Evolutionary conservation across 1,140 invertebrate genomes (phyloP), one percentile per base, ranked within the genome.

Genomic region (Hirudo medicinalis): DNA sequence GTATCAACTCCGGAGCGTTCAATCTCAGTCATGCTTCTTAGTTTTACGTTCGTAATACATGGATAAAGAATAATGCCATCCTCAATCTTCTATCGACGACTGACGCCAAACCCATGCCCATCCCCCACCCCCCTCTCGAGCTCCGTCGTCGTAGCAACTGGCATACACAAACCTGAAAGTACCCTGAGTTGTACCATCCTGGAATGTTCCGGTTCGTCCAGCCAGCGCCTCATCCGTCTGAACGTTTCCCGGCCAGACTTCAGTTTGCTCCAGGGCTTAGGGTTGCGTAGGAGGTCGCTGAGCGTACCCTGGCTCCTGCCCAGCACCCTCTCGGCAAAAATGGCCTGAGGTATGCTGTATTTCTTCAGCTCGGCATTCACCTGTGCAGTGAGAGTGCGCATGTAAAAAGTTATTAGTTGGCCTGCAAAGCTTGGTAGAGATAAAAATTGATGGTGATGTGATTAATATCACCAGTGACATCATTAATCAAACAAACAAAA

Each of bases 221-320:
- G 87, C 97, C 97, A 99, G 84, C 99, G 99, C 88, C 92, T 97
- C 97, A 99, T 99, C 75, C 96, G 84, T 71, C 96, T 87, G 83
- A 99, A 99, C 25, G 97, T 99, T 85, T 99, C 97, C 40, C 97
- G 84, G 25, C 97, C 97, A 36, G 94, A 97, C 84, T 99, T 99
- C 73, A 99, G 87, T 83, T 99, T 99, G 73, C 94, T 97, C 97
- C 97, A 99, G 22, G 97, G 97, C 83, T 99, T 99, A 3, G 96
- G 97, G 80, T 99, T 99, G 72, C 97, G 85, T 54, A 99, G 84
- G 43, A 99, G 84, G 83, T 99, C 96, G 72, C 92, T 96, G 17
- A 99, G 87, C 11, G 96, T 99, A 43, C 96, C 96, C 83, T 99
- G 96, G 67, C 94, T 97, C 69, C 96, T 86, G 82, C 96, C 99